phyloP scores from a whole-genome alignment of 2,888 invertebrate genomes.

The Zygogramma bicolorata region DNA sequence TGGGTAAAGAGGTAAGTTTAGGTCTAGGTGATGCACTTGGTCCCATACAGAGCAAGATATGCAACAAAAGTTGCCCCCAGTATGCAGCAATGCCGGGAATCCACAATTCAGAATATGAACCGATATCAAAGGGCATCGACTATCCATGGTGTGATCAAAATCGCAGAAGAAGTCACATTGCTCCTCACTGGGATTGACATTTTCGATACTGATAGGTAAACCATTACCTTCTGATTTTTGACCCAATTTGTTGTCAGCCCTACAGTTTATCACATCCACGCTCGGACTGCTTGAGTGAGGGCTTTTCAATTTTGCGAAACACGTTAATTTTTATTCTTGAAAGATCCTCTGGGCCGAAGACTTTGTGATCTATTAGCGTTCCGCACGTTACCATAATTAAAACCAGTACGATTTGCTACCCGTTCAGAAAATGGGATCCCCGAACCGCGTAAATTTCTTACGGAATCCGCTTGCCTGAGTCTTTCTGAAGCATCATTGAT shows the following conservation, averaged over 20 bases:
- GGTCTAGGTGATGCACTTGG: not conserved
- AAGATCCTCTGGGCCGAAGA: too few relatives aligned
- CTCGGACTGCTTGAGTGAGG: too few relatives aligned
- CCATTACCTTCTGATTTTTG: not conserved
- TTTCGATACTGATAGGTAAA: not conserved
- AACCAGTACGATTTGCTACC: not conserved
- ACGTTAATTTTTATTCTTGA: too few relatives aligned
- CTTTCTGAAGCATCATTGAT: too few relatives aligned
- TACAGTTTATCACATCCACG: too few relatives aligned
- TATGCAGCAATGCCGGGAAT: not conserved
- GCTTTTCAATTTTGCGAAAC: too few relatives aligned
- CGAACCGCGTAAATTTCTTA: not conserved
- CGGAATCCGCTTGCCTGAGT: too few relatives aligned
- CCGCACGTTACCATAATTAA: not conserved
- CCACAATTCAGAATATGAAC: not conserved
- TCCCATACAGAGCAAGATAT: not conserved
- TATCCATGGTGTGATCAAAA: not conserved
- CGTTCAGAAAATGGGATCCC: not conserved
- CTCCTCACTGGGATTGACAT: not conserved
- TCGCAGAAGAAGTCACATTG: not conserved
- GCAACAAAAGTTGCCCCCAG: not conserved
- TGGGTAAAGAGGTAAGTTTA: too few relatives aligned
- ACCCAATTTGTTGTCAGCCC: not conserved
- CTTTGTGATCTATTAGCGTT: too few relatives aligned
- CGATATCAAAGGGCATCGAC: not conserved